Conservation (phyloP, 2,113 vertebrate species). For the Semicossyphus pulcher region DNA sequence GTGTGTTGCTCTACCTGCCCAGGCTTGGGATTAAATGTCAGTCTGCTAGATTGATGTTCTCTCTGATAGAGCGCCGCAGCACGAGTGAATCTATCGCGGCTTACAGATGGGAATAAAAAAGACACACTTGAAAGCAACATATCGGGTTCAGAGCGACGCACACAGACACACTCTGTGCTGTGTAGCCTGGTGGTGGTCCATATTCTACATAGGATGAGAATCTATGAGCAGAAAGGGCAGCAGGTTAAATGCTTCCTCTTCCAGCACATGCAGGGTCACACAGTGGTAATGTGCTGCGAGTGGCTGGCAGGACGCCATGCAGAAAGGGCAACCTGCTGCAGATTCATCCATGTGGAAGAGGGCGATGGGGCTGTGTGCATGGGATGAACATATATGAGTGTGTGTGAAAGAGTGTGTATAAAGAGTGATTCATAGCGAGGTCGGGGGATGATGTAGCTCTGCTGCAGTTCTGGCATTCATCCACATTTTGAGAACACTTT, state of each 20-base stretch:
- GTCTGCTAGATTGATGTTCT: constrained; percentile 81
- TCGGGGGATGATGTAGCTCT: constrained; percentile 23
- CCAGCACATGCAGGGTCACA: constrained; percentile 62
- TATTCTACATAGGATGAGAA: constrained; percentile 35
- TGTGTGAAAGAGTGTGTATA: constrained; percentile 8
- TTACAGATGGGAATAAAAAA: constrained; percentile 65
- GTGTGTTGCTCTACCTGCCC: constrained; percentile 63
- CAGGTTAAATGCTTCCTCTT: constrained; percentile 76
- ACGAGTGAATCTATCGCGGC: constrained; percentile 62
- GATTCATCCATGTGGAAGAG: constrained; percentile 54
- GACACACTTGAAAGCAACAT: constrained; percentile 50
- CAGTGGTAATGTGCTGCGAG: constrained; percentile 67
- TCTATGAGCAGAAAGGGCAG: constrained; percentile 45
- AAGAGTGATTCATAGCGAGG: constrained; percentile 33
- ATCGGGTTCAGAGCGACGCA: constrained; percentile 3
- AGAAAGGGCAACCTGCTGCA: constrained; percentile 66
- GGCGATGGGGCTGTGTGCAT: constrained; percentile 15
- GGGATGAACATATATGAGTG: constrained; percentile 15
- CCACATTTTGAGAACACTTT: constrained; percentile 46
- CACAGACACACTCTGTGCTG: not conserved
- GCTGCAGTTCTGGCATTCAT: constrained; percentile 56
- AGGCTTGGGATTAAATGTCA: constrained; percentile 84
- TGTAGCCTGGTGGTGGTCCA: constrained; percentile 12
- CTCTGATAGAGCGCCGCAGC: constrained; percentile 74
- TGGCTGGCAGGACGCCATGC: constrained; percentile 61